A percentile compares a stretch with the other conserved stretches of the same genome.
phyloP scores from a whole-genome alignment of 1,140 invertebrate species.

The Zaprionus ghesquierei region DNA sequence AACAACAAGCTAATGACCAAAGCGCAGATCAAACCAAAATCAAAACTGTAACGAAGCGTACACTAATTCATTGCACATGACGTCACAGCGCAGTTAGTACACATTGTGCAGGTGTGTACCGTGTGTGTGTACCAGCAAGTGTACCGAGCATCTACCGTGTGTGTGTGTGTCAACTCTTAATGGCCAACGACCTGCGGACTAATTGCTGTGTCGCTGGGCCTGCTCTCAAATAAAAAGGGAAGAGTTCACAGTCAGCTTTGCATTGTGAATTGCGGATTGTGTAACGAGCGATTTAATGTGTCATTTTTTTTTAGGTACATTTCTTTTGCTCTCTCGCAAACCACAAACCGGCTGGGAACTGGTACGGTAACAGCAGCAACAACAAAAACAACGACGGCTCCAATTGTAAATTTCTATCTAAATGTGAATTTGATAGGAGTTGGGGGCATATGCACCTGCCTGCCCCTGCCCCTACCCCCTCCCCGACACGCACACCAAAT shows the following conservation, averaged over 20 bases:
- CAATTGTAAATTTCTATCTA: neutral
- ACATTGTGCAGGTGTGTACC: neutral
- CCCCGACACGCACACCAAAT: neutral
- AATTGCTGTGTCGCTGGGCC: conserved; percentile 24
- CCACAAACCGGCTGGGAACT: conserved; percentile 31
- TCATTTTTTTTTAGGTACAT: conserved; percentile 17
- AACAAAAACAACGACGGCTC: neutral
- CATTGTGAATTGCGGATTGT: neutral
- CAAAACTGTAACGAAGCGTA: conserved; percentile 67
- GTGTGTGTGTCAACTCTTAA: conserved; percentile 8
- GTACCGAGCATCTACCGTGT: neutral
- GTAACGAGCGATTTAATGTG: conserved; percentile 23
- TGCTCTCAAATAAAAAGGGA: conserved; percentile 1
- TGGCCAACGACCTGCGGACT: conserved; percentile 71
- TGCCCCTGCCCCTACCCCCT: too few relatives aligned
- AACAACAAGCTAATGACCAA: conserved; percentile 63
- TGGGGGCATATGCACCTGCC: neutral
- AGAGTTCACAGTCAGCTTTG: conserved; percentile 6
- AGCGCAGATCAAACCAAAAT: conserved; percentile 49
- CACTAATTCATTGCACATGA: conserved; percentile 63
- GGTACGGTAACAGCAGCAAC: neutral
- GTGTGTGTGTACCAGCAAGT: too few relatives aligned
- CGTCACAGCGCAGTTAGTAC: conserved; percentile 40
- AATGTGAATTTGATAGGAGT: conserved; percentile 10
- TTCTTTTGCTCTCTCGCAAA: conserved; percentile 5